Percentiles rank a stretch among this genome's conserved stretches.
Evolutionary conservation across 2,888 invertebrate genomes (phyloP).

Genomic region (Eupithecia abbreviata): DNA sequence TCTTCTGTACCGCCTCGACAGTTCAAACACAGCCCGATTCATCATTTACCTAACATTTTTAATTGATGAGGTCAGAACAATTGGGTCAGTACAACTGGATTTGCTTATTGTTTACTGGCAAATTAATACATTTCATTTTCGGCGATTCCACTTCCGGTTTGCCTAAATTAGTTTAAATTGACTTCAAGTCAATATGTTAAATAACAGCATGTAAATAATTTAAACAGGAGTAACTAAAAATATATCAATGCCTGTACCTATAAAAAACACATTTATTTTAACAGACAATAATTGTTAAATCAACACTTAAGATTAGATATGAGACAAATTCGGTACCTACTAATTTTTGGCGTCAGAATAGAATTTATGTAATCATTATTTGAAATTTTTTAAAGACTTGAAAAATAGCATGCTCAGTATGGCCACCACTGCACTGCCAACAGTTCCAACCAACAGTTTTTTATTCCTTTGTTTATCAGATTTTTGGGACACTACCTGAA

Average conservation of each 20-base stretch:
- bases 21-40: slow-evolving; percentile 52
- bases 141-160: slow-evolving; percentile 53
- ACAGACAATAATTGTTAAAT: slow-evolving; percentile 1
- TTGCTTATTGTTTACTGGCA: slow-evolving; percentile 63
- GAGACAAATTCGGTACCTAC: not conserved
- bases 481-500: slow-evolving; percentile 54
- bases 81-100: slow-evolving; percentile 74
- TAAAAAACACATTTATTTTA: slow-evolving; percentile 1
- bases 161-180: not conserved
- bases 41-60: slow-evolving; percentile 79
- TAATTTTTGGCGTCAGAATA: not conserved
- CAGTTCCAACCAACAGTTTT: slow-evolving; percentile 69
- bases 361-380: slow-evolving; percentile 35
- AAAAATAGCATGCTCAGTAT: slow-evolving; percentile 66
- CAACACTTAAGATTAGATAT: not conserved
- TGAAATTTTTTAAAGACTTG: slow-evolving; percentile 66
- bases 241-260: not conserved
- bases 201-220: not conserved
- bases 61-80: slow-evolving; percentile 81
- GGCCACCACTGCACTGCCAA: slow-evolving; percentile 67
- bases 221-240: slow-evolving; percentile 35
- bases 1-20: slow-evolving; percentile 17
- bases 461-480: slow-evolving; percentile 57
- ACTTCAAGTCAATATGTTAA: not conserved
- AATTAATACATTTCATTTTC: slow-evolving; percentile 55